These are phyloP conservation scores for Lasaia peninsularis DNA, from an alignment of 1,140 invertebrate species.

Conservation along the genomic window DNA sequence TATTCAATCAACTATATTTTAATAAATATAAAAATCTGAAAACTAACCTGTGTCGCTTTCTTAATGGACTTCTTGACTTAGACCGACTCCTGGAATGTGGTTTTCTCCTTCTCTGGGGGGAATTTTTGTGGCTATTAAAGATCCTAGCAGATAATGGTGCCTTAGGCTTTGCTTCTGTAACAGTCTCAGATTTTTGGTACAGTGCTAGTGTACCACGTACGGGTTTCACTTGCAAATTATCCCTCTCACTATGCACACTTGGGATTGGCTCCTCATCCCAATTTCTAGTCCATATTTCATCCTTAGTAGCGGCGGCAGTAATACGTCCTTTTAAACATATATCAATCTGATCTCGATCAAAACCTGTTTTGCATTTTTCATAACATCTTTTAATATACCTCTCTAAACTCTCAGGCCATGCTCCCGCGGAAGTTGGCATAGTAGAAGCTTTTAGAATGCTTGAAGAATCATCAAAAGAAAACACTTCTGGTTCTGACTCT, in stretches of 20 bases:
- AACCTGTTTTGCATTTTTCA: conserved; percentile 89
- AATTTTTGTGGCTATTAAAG: conserved; percentile 43
- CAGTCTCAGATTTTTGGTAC: conserved; percentile 70
- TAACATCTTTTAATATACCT: conserved; percentile 95
- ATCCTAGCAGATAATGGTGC: conserved; percentile 31
- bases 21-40: too few species aligned
- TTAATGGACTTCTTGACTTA: conserved; percentile 57
- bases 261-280: conserved; percentile 95
- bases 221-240: conserved; percentile 79
- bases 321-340: conserved; percentile 96
- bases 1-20: too few species aligned
- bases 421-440: conserved; percentile 72
- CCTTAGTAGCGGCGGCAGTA: conserved; percentile 90
- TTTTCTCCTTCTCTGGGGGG: conserved; percentile 49
- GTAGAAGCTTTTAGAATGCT: conserved; percentile 54
- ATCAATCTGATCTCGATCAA: conserved; percentile 96
- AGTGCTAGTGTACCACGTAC: conserved; percentile 73
- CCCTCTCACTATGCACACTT: conserved; percentile 86
- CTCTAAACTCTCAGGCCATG: conserved; percentile 87
- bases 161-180: conserved; percentile 48
- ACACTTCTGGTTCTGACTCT: conserved; percentile 40
- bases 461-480: conserved; percentile 38
- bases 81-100: conserved; percentile 53
- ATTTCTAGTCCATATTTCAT: conserved; percentile 91
- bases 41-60: conserved; percentile 52